phyloP scores from a whole-genome alignment of 2,797 vertebrate species.

The Odontamblyopus lacepedii region DNA sequence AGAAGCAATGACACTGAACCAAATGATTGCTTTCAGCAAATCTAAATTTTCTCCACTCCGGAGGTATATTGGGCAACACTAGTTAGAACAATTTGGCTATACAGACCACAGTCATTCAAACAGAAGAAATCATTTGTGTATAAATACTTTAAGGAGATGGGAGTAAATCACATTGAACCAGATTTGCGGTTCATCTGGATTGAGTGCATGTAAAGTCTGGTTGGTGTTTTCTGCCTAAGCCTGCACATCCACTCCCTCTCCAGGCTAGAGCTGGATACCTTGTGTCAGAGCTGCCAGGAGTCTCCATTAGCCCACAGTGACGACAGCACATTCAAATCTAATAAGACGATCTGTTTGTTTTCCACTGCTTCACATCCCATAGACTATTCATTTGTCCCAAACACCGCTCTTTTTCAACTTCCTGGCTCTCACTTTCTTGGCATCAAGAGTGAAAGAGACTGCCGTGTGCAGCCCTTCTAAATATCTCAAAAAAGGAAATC shows the following conservation, averaged over 20 bases:
- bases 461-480: constrained; percentile 32
- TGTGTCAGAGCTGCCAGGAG: constrained; percentile 48
- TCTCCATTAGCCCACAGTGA: constrained; percentile 50
- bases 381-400: constrained; percentile 48
- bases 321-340: constrained; percentile 60
- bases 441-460: constrained; percentile 25
- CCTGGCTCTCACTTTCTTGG: constrained; percentile 47
- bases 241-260: constrained; percentile 34
- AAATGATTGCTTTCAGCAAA: constrained; percentile 47
- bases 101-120: constrained; percentile 55
- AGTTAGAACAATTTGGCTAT: constrained; percentile 31
- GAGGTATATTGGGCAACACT: constrained; percentile 48
- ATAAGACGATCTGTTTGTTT: constrained; percentile 65
- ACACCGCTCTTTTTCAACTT: constrained; percentile 52
- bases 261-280: constrained; percentile 34
- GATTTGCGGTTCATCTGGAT: constrained; percentile 44
- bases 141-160: constrained; percentile 42
- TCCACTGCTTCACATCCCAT: constrained; percentile 52
- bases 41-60: constrained; percentile 50
- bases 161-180: constrained; percentile 32
- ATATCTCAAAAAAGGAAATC: constrained; percentile 26
- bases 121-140: constrained; percentile 32
- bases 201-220: constrained; percentile 23
- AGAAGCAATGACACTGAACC: constrained; percentile 56
- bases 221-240: constrained; percentile 44